Evolutionary conservation across 1,140 invertebrate genomes (phyloP).

Genomic region (Dicyema japonicum): DNA sequence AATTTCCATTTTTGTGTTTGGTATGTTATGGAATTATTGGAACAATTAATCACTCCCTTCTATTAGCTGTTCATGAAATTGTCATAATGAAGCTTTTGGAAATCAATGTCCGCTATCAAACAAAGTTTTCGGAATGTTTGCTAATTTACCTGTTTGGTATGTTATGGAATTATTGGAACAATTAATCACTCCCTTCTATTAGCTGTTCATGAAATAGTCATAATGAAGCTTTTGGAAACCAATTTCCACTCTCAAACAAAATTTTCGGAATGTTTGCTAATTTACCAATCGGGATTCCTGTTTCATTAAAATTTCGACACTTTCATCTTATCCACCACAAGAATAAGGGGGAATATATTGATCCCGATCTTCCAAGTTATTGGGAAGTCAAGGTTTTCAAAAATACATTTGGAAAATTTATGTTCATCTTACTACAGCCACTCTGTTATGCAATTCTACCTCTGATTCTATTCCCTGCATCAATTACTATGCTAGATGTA

Average conservation of each 20-base stretch:
- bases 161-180: conserved; percentile 13
- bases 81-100: conserved; percentile 18
- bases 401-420: conserved; percentile 54
- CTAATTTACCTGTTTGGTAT: conserved; percentile 14
- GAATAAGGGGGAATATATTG: too few species aligned
- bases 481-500: too few species aligned
- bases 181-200: conserved; percentile 16
- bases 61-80: conserved; percentile 17
- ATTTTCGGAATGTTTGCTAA: conserved; percentile 15
- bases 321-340: conserved; percentile 19
- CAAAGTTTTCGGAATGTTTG: conserved; percentile 12
- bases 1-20: conserved; percentile 3
- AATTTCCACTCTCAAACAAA: conserved; percentile 10
- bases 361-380: too few species aligned
- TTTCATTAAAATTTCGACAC: conserved; percentile 17
- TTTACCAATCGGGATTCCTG: conserved; percentile 13
- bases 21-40: conserved; percentile 12
- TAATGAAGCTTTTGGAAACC: conserved; percentile 17
- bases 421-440: conserved; percentile 56
- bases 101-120: conserved; percentile 10
- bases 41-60: conserved; percentile 15
- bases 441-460: conserved; percentile 64
- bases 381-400: too few species aligned
- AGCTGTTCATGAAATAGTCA: conserved; percentile 19
- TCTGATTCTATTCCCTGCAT: conserved; percentile 44